Percentiles rank a stretch among this genome's conserved stretches.
Evolutionary conservation across 2,888 invertebrate species (phyloP).

Genomic region (Stenoptilia bipunctidactyla): DNA sequence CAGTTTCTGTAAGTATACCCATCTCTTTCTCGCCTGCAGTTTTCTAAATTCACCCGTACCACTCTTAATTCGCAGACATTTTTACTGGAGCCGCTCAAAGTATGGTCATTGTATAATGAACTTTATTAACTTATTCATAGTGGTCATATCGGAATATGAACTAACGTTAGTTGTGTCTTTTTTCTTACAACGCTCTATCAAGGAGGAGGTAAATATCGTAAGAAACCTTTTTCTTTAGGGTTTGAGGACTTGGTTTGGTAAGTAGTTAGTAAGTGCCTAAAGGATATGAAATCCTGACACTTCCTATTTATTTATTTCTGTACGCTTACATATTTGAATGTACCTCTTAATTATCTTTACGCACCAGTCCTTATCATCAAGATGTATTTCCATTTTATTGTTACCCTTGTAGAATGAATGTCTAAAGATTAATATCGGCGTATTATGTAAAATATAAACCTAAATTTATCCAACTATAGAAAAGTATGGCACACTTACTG

Average conservation of each 20-base stretch:
- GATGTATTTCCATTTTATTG: too few relatives aligned
- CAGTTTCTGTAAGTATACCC: conserved; percentile 81
- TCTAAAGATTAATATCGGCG: too few relatives aligned
- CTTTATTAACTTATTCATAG: conserved; percentile 19
- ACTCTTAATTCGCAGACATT: conserved; percentile 16
- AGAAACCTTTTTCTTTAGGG: conserved; percentile 35
- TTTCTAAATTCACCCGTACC: conserved; percentile 17
- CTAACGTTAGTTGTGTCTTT: conserved; percentile 59
- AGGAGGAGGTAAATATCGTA: conserved; percentile 65
- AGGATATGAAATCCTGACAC: too few relatives aligned
- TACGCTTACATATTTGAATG: too few relatives aligned
- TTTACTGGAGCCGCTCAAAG: conserved; percentile 19
- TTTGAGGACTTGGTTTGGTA: conserved; percentile 40
- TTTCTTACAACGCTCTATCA: conserved; percentile 56
- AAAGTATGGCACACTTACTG: too few relatives aligned
- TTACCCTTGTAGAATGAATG: too few relatives aligned
- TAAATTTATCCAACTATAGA: too few relatives aligned
- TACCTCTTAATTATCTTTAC: too few relatives aligned
- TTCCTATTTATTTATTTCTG: too few relatives aligned
- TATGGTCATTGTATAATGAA: conserved; percentile 31
- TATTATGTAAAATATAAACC: too few relatives aligned
- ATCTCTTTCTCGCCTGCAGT: conserved; percentile 5
- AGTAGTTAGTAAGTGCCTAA: conserved; percentile 43
- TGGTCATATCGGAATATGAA: conserved; percentile 42
- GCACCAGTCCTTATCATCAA: too few relatives aligned